Percentiles rank a stretch among this genome's conserved stretches.
These are phyloP conservation scores for Charina bottae DNA, from an alignment of 2,113 vertebrate species.

Conservation along the genomic window DNA sequence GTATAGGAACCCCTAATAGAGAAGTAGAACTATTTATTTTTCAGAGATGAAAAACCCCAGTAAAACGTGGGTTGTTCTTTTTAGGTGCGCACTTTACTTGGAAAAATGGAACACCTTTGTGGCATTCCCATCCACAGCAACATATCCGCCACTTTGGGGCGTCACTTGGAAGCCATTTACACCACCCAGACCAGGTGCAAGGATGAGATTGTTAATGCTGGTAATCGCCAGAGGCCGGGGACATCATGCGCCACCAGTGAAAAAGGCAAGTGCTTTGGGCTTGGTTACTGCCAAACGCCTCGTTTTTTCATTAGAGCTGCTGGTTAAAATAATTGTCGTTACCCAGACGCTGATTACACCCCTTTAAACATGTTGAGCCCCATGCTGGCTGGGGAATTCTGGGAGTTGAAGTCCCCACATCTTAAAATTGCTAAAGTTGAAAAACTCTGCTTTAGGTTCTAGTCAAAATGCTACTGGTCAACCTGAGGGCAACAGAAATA, in stretches of 20 bases:
- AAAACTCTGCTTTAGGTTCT: not conserved
- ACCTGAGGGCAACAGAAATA: not conserved
- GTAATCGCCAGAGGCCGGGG: slow-evolving; percentile 48
- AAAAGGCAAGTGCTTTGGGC: slow-evolving; percentile 47
- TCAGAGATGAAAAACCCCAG: rapidly evolving
- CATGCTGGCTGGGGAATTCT: not conserved
- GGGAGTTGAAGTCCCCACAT: not conserved
- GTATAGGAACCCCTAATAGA: not conserved
- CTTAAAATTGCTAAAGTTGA: not conserved
- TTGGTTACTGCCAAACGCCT: not conserved
- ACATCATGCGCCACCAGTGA: slow-evolving; percentile 22
- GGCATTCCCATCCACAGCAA: slow-evolving; percentile 58
- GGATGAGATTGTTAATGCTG: slow-evolving; percentile 65
- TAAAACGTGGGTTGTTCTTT: not conserved
- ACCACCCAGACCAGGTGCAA: slow-evolving; percentile 58
- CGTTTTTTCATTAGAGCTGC: not conserved
- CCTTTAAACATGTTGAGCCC: not conserved
- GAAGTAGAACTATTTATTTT: not conserved
- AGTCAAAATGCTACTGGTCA: not conserved
- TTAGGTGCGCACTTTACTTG: slow-evolving; percentile 63
- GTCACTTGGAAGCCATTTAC: slow-evolving; percentile 60
- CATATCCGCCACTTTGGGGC: slow-evolving; percentile 46
- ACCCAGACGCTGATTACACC: not conserved
- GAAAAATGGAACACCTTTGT: slow-evolving; percentile 64
- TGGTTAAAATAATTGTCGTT: not conserved